Base-by-base conservation (phyloP, 2,113 vertebrate species). In the Vulpes lagopus region DNA sequence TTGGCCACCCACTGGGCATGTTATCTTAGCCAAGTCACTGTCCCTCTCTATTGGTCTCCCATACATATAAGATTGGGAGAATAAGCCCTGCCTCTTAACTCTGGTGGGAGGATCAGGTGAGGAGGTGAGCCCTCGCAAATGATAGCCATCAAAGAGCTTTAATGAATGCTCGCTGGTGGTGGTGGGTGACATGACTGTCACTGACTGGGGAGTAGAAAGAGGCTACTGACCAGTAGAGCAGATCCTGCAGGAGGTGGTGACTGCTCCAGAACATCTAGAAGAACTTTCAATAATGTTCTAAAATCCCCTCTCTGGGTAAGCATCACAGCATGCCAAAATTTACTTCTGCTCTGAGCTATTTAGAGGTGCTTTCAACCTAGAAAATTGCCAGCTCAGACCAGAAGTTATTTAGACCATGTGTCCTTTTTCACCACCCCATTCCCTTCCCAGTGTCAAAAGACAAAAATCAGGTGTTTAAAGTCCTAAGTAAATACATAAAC, bases 121-220 rank as follows among this genome's bases (percentile, higher is more conserved):
- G 15, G 11, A 6, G 6, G 7, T n/a, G 74, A 10, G 14, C 74
- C 25, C 74, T 27, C 43, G 15, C 10, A 11, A 11, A 10, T 83
- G 23, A 43, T 0, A 10, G 0, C 7, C 1, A 0, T 57, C 1
- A 0, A 57, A 65, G 8, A n/a, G 1, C 12, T 3, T 3, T 23
- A 12, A 7, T 30, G 25, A 7, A 1, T 11, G 3, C 6, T 67
- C 55, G 1, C 27, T 59, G 49, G 30, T 7, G 32, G 43, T 11
- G 15, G 55, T 2, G 8, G 11, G 3, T 14, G 10, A 38, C 3
- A 23, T 11, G 20, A 12, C 27, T 8, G 30, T 9, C 19, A 35
- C 15, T 38, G 19, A 43, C 19, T 62, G 4, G 30, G 2, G 25
- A 59, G 14, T 30, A 4, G 30, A 20, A 19, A 10, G 35, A 32